These are phyloP conservation scores for Botia almorhae DNA, from an alignment of 2,797 vertebrate species.

Conservation along the genomic window DNA sequence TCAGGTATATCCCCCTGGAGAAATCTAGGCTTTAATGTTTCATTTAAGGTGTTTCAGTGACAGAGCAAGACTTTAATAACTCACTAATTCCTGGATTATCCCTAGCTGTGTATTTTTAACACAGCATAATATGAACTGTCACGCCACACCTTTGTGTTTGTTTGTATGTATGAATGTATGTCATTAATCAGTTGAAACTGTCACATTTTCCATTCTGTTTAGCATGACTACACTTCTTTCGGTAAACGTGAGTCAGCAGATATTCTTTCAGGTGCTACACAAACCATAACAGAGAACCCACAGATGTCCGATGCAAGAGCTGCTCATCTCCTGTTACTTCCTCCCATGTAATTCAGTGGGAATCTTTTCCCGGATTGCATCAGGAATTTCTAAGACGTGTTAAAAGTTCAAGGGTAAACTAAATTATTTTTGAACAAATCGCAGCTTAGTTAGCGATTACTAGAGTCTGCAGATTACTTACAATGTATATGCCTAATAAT, in stretches of 20 bases:
- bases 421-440: background rate
- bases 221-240: conserved; percentile 2
- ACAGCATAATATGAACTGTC: background rate
- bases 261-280: conserved; percentile 33
- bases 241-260: conserved; percentile 24
- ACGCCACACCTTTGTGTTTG: background rate
- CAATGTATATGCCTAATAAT: background rate
- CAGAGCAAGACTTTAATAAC: background rate
- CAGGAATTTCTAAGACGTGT: conserved; percentile 2
- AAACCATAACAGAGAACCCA: background rate
- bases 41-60: background rate
- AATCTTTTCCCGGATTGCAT: conserved; percentile 59
- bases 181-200: background rate
- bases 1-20: background rate
- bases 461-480: background rate
- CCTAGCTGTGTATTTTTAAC: background rate
- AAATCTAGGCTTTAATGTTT: background rate
- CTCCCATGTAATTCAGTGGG: conserved; percentile 4
- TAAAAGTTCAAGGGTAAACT: conserved; percentile 7
- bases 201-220: conserved; percentile 18
- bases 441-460: background rate
- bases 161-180: background rate
- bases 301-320: conserved; percentile 17
- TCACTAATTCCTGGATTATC: background rate
- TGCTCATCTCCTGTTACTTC: conserved; percentile 31